phyloP scores from a whole-genome alignment of 30 jellyfish, hydroid and myxozoan species.

The Hydra vulgaris region DNA sequence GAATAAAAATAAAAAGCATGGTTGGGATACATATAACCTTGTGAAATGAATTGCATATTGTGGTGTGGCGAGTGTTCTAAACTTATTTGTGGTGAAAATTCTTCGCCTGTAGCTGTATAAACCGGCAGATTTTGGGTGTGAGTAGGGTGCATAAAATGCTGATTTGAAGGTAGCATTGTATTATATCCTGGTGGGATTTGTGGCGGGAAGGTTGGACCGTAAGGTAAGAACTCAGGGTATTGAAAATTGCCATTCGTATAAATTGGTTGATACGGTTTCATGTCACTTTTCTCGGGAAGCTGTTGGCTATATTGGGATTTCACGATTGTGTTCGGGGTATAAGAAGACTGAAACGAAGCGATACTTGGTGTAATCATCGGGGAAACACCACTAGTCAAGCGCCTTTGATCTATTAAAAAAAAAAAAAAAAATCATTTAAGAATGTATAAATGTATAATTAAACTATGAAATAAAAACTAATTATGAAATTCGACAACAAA shows the following conservation, averaged over 20 bases:
- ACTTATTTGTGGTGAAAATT: constrained; percentile 12
- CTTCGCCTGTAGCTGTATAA: constrained; percentile 13
- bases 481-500: no score
- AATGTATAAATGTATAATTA: no score
- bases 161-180: constrained; percentile 7
- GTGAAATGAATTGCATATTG: constrained; percentile 14
- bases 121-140: constrained; percentile 24
- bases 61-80: constrained; percentile 14
- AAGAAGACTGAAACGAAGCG: not conserved
- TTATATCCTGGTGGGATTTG: constrained; percentile 4
- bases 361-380: not conserved
- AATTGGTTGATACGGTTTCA: not conserved
- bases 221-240: not conserved
- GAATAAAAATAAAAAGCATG: constrained; percentile 24
- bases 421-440: no score
- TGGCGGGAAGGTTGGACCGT: not conserved
- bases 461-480: no score
- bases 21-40: constrained; percentile 17
- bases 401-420: not conserved
- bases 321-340: not conserved
- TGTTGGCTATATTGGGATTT: not conserved
- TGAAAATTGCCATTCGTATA: not conserved
- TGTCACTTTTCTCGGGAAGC: not conserved
- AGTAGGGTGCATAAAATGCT: constrained; percentile 20
- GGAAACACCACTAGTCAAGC: not conserved